A percentile compares a stretch with the other conserved stretches of the same genome.
phyloP scores from a whole-genome alignment of 2,888 invertebrate genomes.

The Lasioglossum morio region DNA sequence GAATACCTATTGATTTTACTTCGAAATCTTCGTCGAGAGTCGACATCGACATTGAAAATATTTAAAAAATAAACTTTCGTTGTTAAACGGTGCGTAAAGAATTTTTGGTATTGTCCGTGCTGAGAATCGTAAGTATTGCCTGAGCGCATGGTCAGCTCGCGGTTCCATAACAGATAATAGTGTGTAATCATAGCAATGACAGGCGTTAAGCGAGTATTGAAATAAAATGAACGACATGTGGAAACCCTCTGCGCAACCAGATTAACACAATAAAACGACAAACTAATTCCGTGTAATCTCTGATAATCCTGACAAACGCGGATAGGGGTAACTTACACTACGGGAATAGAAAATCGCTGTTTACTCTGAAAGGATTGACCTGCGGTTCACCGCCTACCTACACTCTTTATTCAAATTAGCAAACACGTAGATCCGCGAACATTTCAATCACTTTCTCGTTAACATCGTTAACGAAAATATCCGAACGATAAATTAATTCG shows the following conservation, averaged over 20 bases:
- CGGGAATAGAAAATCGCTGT: conserved; percentile 10
- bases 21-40: not conserved
- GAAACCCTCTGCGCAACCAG: not conserved
- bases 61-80: not conserved
- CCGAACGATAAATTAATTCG: not conserved
- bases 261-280: conserved; percentile 15
- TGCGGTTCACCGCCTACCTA: not conserved
- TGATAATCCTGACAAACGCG: conserved; percentile 16
- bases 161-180: not conserved
- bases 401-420: not conserved
- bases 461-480: not conserved
- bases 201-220: conserved; percentile 10
- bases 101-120: not conserved
- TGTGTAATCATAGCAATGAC: not conserved
- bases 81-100: not conserved
- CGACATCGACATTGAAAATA: not conserved
- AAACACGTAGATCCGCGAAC: not conserved
- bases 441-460: not conserved
- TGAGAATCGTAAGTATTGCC: not conserved
- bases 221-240: conserved; percentile 14
- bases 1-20: not conserved
- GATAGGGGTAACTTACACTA: conserved; percentile 12
- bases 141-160: not conserved
- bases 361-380: not conserved
- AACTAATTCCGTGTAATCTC: conserved; percentile 8